Evolutionary conservation across 1,140 invertebrate species (phyloP), one percentile per base, ranked within the genome.

Genomic region (Drosophila bocqueti): DNA sequence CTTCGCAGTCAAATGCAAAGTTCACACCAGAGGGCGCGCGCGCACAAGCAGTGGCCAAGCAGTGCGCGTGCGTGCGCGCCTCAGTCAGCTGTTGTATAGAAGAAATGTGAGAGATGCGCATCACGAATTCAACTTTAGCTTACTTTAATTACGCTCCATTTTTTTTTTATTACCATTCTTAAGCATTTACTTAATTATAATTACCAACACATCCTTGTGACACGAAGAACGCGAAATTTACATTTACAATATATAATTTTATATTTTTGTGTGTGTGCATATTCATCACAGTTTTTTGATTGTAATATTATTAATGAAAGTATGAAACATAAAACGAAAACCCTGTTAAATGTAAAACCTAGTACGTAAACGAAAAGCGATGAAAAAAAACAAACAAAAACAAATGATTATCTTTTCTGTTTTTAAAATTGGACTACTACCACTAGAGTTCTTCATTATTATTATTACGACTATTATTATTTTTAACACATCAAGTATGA

Each of bases 201-300:
- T 81, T 76, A 65, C 61, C 73, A 69, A 68, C 61, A 69, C 34
- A 21, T 55, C 46, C 50, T 77, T 60, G 52, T 59, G 45, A 60
- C 31, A 71, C 49, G 55, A 69, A 50, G 47, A 59, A 67, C 50
- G 40, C 54, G 54, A 73, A 67, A 65, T 50, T 59, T 65, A 40
- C 15, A 24, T 24, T 24, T 24, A 24, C 21, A 24, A 64, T 76
- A 40, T 55, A 46, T 79, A 60, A 65, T 83, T 83, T 87, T 86
- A 89, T 89, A 89, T 89, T 81, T 89, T 87, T 87, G 84, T 83
- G 80, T 87, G 84, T 83, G 82, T 83, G 80, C 83, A 77, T 86
- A 79, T 80, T 79, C 67, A 79, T 83, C 71, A 83, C 61, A 83
- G 66, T 68, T 68, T 66, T 76, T 81, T 26, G 9, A 79, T 69